Base-by-base conservation (phyloP, 2,797 vertebrate genomes). In the Chelon labrosus region DNA sequence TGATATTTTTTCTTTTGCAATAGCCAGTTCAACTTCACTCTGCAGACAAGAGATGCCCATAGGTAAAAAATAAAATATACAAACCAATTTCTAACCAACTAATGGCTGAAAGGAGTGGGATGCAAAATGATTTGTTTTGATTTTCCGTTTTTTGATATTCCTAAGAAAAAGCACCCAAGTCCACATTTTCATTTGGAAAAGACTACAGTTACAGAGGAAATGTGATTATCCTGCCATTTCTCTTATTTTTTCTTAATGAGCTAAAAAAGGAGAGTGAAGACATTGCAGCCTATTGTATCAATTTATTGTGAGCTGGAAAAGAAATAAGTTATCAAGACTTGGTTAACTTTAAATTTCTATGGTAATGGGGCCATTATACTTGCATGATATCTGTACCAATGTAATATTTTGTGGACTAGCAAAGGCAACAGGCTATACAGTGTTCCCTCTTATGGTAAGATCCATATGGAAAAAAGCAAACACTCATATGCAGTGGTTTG, bases 1-100 rank as follows among this genome's bases (percentile, higher is more conserved):
- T 57, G 55, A 17, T 70, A 37, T 44, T 83, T 80, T 72, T 81
- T 77, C 27, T 73, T 55, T 64, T 80, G 46, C 59, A 42, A 60
- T 37, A 46, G 56, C 77, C 38, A 57, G 66, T 57, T 17, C 46
- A 53, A 81, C 72, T 73, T 73, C 64, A 73, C 31, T 58, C 25
- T 51, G 71, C 70, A 63, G 25, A 57, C 17, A 66, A 47, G 46
- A 49, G 25, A 55, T 25, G 17, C 5, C 0, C 10, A 47, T 13
- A 57, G 41, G 46, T 53, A 14, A 47, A 27, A 19, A 64, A 19
- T 16, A 2, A 51, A 56, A 53, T 10, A n/a, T 2, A 70, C 20
- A 8, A 44, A 58, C 10, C 19, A 44, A 56, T 49, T 35, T 67
- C 7, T 59, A 22, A 20, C 19, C 46, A 70, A 22, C 17, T 44